Conservation (phyloP, 2,113 vertebrate species). For the Cynopterus brachyotis region DNA sequence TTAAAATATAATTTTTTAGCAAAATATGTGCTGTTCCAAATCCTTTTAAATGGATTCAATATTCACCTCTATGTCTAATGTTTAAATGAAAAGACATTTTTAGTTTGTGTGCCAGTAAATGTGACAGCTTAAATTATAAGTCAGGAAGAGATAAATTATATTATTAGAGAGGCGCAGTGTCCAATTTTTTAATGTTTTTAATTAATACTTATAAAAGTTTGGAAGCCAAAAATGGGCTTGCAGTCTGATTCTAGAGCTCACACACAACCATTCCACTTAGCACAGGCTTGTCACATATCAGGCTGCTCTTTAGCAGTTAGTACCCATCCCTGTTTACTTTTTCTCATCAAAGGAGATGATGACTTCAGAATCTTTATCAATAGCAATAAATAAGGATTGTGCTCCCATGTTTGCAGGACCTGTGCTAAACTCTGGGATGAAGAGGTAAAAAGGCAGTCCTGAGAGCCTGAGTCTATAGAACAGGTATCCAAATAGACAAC, state of each 20-base stretch:
- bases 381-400: neutral
- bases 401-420: neutral
- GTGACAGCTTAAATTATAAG: neutral
- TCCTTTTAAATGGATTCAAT: neutral
- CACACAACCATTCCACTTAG: too few relatives aligned
- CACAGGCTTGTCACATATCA: too few relatives aligned
- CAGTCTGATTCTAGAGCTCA: neutral
- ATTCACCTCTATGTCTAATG: neutral
- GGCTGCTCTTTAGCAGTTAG: neutral
- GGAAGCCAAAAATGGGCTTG: neutral
- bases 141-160: neutral
- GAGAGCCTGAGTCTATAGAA: neutral
- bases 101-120: neutral
- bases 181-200: neutral
- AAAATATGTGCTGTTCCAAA: slow-evolving; percentile 20
- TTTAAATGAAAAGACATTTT: neutral
- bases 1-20: neutral
- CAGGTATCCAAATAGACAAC: neutral
- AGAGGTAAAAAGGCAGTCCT: neutral
- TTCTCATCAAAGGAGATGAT: neutral
- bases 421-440: neutral
- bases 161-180: neutral
- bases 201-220: neutral
- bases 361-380: neutral
- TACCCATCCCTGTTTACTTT: neutral